Evolutionary conservation across 1,140 invertebrate species (phyloP).

Genomic region (Drosophila subpulchrella): DNA sequence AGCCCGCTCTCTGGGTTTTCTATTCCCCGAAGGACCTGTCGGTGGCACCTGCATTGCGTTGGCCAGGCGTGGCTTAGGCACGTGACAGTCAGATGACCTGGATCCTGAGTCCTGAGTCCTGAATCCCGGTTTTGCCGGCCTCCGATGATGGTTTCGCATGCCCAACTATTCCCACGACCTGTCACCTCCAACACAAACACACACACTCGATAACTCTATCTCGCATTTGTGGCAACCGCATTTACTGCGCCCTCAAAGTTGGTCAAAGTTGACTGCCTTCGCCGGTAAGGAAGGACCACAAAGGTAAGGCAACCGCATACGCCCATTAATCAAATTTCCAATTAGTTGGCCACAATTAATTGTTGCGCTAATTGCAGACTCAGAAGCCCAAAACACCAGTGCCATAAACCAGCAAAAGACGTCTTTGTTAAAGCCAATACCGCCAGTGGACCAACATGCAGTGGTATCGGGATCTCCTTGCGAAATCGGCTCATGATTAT

Average conservation of each 20-base stretch:
- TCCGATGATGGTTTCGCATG: slow-evolving; percentile 15
- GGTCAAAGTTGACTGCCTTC: slow-evolving; percentile 71
- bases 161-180: slow-evolving; percentile 63
- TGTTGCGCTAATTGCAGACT: slow-evolving; percentile 63
- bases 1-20: not conserved
- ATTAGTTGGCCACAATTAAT: slow-evolving; percentile 81
- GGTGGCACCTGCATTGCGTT: slow-evolving; percentile 60
- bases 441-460: not conserved
- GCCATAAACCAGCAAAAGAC: not conserved
- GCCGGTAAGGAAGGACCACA: slow-evolving; percentile 39
- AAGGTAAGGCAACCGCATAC: slow-evolving; percentile 40
- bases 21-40: slow-evolving; percentile 28
- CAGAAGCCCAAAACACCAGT: not conserved
- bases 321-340: slow-evolving; percentile 78
- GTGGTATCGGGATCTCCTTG: slow-evolving; percentile 11
- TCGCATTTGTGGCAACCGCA: slow-evolving; percentile 28
- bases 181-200: slow-evolving; percentile 27
- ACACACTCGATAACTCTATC: slow-evolving; percentile 12
- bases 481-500: slow-evolving; percentile 13
- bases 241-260: slow-evolving; percentile 34
- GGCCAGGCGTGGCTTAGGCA: slow-evolving; percentile 54
- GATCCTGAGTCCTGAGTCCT: not conserved
- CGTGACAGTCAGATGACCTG: slow-evolving; percentile 60
- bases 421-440: slow-evolving; percentile 10
- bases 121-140: not conserved